Evolutionary conservation across 2,888 invertebrate genomes (phyloP).

Genomic region (Stegophylla sp.): DNA sequence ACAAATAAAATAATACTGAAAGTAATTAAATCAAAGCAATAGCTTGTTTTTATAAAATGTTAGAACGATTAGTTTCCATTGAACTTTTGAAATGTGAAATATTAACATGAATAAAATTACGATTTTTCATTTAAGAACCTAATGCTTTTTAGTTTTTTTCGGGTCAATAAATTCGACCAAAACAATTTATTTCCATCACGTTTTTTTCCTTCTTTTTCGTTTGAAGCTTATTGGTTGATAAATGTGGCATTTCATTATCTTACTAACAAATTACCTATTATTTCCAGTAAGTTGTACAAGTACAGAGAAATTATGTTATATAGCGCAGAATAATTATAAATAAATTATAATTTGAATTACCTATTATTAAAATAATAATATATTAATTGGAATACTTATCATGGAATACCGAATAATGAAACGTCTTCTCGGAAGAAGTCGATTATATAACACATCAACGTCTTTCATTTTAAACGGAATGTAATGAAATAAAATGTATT

Average conservation of each 20-base stretch:
- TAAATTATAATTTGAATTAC: no score
- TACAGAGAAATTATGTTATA: no score
- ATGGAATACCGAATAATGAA: no score
- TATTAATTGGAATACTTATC: no score
- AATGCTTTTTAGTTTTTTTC: not conserved
- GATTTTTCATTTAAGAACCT: not conserved
- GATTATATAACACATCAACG: no score
- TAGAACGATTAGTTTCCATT: not conserved
- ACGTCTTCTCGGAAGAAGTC: no score
- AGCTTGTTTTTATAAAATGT: not conserved
- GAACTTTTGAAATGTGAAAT: not conserved
- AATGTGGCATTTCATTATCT: not conserved
- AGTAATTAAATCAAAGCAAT: not conserved
- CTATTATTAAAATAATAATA: no score
- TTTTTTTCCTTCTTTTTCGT: not conserved
- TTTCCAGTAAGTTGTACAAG: not conserved
- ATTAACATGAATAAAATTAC: not conserved
- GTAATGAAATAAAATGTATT: no score
- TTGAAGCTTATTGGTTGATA: not conserved
- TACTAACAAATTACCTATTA: not conserved
- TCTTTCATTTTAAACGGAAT: no score
- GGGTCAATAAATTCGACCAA: not conserved
- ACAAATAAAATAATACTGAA: no score
- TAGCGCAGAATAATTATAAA: no score
- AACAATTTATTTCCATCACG: not conserved